Percentiles rank a stretch among this genome's conserved stretches.
Conservation (phyloP, 23 tunicate genomes). For the Styela plicata region DNA sequence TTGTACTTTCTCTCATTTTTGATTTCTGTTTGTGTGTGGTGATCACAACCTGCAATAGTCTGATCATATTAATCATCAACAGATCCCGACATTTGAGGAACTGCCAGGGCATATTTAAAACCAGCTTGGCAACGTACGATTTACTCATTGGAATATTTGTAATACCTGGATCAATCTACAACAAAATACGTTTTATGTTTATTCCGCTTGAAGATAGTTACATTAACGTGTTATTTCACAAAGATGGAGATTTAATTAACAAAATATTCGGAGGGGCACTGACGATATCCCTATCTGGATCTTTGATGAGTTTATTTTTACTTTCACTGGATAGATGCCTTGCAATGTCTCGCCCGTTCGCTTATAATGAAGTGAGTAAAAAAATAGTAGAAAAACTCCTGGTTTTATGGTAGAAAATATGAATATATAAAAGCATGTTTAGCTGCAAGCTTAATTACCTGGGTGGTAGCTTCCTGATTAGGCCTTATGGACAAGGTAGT, state of each 20-base stretch:
- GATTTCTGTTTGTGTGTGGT: background rate
- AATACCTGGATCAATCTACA: conserved; percentile 15
- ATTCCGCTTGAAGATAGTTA: background rate
- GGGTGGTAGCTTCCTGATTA: too few relatives aligned
- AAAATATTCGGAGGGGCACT: conserved; percentile 13
- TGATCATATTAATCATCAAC: background rate
- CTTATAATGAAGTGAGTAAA: conserved; percentile 26
- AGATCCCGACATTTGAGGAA: background rate
- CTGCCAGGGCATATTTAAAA: conserved; percentile 7
- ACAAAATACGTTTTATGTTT: conserved; percentile 18
- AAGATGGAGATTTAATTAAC: background rate
- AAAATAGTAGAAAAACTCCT: too few relatives aligned
- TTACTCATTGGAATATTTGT: conserved; percentile 30
- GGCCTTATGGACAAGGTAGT: too few relatives aligned
- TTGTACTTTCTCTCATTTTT: background rate
- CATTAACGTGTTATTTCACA: background rate
- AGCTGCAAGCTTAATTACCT: too few relatives aligned
- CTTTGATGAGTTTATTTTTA: conserved; percentile 18
- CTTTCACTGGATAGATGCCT: conserved; percentile 34
- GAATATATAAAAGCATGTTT: too few relatives aligned
- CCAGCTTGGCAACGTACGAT: conserved; percentile 28
- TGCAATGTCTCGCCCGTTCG: conserved; percentile 33
- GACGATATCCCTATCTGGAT: conserved; percentile 10
- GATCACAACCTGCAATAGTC: background rate
- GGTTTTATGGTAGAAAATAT: too few relatives aligned